Evolutionary conservation across 2,113 vertebrate species (phyloP), one percentile per base, ranked within the genome.

Genomic region (Lethenteron camtschaticum): DNA sequence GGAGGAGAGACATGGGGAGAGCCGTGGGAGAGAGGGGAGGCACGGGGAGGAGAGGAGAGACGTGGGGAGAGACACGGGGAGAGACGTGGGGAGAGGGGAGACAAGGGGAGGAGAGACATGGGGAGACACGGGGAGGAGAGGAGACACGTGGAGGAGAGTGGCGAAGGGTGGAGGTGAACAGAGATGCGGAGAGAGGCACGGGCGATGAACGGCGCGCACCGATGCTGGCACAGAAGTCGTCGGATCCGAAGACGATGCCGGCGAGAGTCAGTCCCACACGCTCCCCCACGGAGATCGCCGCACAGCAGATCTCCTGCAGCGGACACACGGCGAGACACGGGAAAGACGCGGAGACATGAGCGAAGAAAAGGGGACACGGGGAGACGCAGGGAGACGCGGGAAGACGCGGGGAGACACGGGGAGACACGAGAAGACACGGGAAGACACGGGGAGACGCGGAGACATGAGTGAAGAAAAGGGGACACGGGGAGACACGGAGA

Each of bases 201-300:
- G 41, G 41, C 4, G 41, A 41, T 41, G 41, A 41, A 41, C 41
- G 41, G 41, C 68, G 70, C 71, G 71, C 78, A 99, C 94, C 92
- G 87, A 99, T 96, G 79, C 89, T 97, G 81, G 94, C 92, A 75
- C 90, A 90, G 77, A 99, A 99, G 83, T 99, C 94, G 74, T 99
- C 92, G 70, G 90, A 95, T 79, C 92, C 94, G 74, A 99, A 99
- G 76, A 96, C 84, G 2, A 91, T 86, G 9, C 82, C 90, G 10
- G 95, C 94, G 75, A 96, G 85, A 75, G 81, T 84, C 73, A 99
- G 85, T 71, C 87, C 88, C 70, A 72, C 81, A 56, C 70, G 77
- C 71, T 85, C 80, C 70, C 87, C 85, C 1, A 75, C 75, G 63
- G 72, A 79, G 56, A 81, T 75, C 9, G 84, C 75, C 79, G 88